These are phyloP conservation scores for Leptinotarsa undecemlineata DNA, from an alignment of 1,140 invertebrate genomes.

Conservation along the genomic window DNA sequence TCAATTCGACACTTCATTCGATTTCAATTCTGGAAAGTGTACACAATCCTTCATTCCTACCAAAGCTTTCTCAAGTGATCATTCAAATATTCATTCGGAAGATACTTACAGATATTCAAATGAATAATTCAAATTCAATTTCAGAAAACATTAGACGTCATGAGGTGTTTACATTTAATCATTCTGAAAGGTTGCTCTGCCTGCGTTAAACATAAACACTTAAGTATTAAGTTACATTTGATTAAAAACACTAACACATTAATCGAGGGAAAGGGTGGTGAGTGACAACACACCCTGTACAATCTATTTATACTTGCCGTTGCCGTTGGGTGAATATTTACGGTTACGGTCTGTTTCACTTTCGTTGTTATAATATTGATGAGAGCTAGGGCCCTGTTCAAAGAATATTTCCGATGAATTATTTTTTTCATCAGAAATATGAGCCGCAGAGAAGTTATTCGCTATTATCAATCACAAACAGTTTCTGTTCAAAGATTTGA, in stretches of 20 bases:
- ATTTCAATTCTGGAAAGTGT: conserved; percentile 16
- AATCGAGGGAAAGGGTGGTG: conserved; percentile 38
- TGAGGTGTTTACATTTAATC: conserved; percentile 46
- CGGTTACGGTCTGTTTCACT: conserved; percentile 25
- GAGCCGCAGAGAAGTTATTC: no score
- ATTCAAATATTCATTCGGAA: conserved; percentile 34
- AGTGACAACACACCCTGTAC: conserved; percentile 31
- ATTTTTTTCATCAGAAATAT: conserved; percentile 12
- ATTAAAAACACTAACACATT: conserved; percentile 48
- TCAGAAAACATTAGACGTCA: conserved; percentile 37
- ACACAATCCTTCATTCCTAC: conserved; percentile 37
- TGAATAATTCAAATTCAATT: conserved; percentile 47
- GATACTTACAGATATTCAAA: conserved; percentile 45
- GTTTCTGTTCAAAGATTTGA: no score
- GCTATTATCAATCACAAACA: no score
- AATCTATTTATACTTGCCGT: conserved; percentile 29
- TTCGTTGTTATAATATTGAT: conserved; percentile 24
- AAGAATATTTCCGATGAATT: conserved; percentile 11
- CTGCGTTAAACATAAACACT: conserved; percentile 45
- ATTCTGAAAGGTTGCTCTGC: conserved; percentile 42
- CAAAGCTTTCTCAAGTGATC: conserved; percentile 27
- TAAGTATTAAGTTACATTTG: conserved; percentile 49
- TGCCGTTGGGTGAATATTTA: conserved; percentile 26
- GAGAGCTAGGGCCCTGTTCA: not conserved
- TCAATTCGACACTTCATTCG: conserved; percentile 3